phyloP scores from a whole-genome alignment of 1,140 invertebrate genomes.

The Trichogramma pretiosum region DNA sequence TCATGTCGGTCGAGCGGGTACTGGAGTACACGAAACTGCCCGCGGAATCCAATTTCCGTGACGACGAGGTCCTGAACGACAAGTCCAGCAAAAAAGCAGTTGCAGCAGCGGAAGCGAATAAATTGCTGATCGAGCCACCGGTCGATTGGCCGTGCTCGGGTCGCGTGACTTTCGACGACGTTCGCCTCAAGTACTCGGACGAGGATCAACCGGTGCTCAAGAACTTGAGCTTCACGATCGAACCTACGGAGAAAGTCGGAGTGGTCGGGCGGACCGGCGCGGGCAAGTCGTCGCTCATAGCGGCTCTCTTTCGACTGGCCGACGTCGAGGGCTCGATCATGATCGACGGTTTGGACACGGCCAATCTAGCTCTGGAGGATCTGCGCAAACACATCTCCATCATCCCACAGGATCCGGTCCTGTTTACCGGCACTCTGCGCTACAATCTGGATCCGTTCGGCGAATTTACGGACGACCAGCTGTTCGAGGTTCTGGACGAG shows the following conservation, averaged over 20 bases:
- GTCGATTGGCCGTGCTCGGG: slow-evolving; percentile 64
- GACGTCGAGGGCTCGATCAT: slow-evolving; percentile 50
- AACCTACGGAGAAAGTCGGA: slow-evolving; percentile 53
- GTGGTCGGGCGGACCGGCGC: slow-evolving; percentile 83
- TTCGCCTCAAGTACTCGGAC: slow-evolving; percentile 48
- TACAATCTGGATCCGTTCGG: slow-evolving; percentile 57
- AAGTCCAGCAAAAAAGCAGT: slow-evolving; percentile 28
- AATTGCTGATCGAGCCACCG: slow-evolving; percentile 36
- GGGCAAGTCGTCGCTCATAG: slow-evolving; percentile 82
- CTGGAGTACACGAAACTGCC: slow-evolving; percentile 62
- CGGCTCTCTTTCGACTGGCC: slow-evolving; percentile 67
- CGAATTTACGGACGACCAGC: slow-evolving; percentile 47
- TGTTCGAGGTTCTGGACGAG: slow-evolving; percentile 62
- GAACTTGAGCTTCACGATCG: slow-evolving; percentile 46
- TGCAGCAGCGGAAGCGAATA: neutral
- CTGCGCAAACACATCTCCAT: slow-evolving; percentile 54
- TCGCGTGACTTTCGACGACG: slow-evolving; percentile 49
- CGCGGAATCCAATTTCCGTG: slow-evolving; percentile 47
- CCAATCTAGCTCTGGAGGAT: slow-evolving; percentile 54
- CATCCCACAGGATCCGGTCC: slow-evolving; percentile 61
- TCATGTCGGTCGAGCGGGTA: slow-evolving; percentile 71
- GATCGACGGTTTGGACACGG: slow-evolving; percentile 60
- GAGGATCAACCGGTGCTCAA: slow-evolving; percentile 50
- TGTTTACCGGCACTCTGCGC: slow-evolving; percentile 55
- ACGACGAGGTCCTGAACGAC: slow-evolving; percentile 34